Base-by-base conservation (phyloP, 1,140 invertebrate genomes). In the Nautilus pompilius region DNA sequence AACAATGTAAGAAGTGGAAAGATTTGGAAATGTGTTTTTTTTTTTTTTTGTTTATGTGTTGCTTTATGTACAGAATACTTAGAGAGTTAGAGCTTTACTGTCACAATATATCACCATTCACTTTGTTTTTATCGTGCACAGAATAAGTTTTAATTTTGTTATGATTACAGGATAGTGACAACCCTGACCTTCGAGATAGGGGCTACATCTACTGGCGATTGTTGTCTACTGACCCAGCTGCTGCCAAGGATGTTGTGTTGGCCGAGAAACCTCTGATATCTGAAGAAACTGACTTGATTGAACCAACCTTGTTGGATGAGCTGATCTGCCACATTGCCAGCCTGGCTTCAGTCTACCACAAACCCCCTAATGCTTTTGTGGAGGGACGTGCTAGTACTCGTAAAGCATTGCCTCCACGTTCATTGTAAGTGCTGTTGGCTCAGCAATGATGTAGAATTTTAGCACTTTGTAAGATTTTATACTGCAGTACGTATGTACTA, bases 161-260 rank as follows among this genome's bases (percentile, higher is more conserved):
- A n/a, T n/a, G n/a, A n/a, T 62, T 58, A 64, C 58, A 82, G 84
- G 96, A 99, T 82, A 98, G 95, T n/a, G 98, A 99, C 80, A 99
- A 99, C 84, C 98, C 98, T 0, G 98, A 99, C 84, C 85, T 99
- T 6, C 87, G 98, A 66, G 98, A 99, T 81, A 90, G 98, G 70
- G 98, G 98, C 34, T 99, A 99, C 79, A 99, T 99, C 75, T 99
- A 99, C 82, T 99, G 98, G 98, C 89, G 97, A 54, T 86, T 99
- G 26, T 84, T 99, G 17, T 99, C 96, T 49, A 99, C 98, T 17
- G 98, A 99, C 86, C 97, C 98, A 4, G 96, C 93, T 28, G 93
- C 93, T 28, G 98, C 98, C 26, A 99, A 99, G 82, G 96, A 99
- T 83, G 96, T 86, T 22, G 97, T 99, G n/a, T 85, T 99, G 17